Base-by-base conservation (phyloP, 2,888 invertebrate genomes). In the Drosophila macrospina region DNA sequence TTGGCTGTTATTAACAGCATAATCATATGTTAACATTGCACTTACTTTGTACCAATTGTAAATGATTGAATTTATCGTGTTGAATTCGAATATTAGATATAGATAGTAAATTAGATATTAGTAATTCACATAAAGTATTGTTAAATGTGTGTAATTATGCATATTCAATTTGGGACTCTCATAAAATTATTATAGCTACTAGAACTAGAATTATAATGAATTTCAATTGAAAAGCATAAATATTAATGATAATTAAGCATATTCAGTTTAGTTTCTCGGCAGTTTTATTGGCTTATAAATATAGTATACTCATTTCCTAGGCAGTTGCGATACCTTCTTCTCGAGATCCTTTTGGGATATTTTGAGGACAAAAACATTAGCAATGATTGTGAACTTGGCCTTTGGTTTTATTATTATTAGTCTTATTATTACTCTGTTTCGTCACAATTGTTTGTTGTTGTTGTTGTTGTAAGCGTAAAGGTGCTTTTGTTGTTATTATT, bases 341-440 rank as follows among this genome's bases (percentile, higher is more conserved):
- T 20, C 3, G 1, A 20, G 20, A 20, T 20, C 20, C 20, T 20
- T 2, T 20, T 20, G 20, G 20, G 20, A 1, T 2, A 20, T 1
- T 20, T 20, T n/a, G n/a, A 10, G 30, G 1, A 5, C 52, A 39
- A 16, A 52, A n/a, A 3, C 11, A 52, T 20, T 34, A 13, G 10
- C 34, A 26, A 26, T 28, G 28, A 16, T 57, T 69, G 45, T 79
- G 67, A 82, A 79, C 80, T 86, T 80, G 86, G 45, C 80, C 80
- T 64, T 64, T 30, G 15, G 39, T 48, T 37, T 56, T 13, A 15
- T 34, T 32, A 37, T 24, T 10, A 32, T 44, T 44, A 20, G 45
- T 42, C 26, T 44, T 34, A 13, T 24, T 13, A 7, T 61, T 61
- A 15, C 71, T 76, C 37, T 59, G 56, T 54, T 42, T 57, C 44